Conservation (phyloP, 2,113 vertebrate genomes). For the Laticauda colubrina region DNA sequence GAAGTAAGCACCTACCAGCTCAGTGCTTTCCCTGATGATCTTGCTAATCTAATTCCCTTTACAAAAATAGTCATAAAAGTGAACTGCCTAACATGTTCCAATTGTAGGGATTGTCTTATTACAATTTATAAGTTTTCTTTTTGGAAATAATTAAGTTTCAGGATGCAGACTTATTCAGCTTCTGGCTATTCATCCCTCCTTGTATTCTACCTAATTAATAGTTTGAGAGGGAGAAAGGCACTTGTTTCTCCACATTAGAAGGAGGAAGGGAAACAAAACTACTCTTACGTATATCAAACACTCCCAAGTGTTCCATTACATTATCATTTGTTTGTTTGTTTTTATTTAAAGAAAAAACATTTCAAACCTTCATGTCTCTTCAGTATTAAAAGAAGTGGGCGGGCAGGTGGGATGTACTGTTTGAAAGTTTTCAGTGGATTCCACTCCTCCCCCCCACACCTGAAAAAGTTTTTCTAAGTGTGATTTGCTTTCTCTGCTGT, state of each 20-base stretch:
- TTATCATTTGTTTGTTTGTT: conserved; percentile 23
- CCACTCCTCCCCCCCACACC: conserved; percentile 66
- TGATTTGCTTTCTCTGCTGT: conserved; percentile 74
- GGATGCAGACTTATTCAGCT: conserved; percentile 61
- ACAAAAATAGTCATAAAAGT: conserved; percentile 36
- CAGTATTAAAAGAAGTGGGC: conserved; percentile 31
- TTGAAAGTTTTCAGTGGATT: conserved; percentile 71
- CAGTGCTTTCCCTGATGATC: conserved; percentile 31
- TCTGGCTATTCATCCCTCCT: conserved; percentile 62
- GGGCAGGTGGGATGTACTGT: background rate
- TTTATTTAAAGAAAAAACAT: conserved; percentile 5
- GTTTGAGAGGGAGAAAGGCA: conserved; percentile 58
- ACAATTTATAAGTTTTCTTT: conserved; percentile 66
- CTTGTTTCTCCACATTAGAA: conserved; percentile 49
- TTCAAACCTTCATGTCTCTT: conserved; percentile 48
- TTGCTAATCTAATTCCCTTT: conserved; percentile 41
- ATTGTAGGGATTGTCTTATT: conserved; percentile 23
- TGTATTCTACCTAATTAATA: conserved; percentile 58
- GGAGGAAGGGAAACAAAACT: conserved; percentile 26
- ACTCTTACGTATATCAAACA: conserved; percentile 5
- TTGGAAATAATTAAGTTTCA: conserved; percentile 56
- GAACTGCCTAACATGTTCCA: background rate
- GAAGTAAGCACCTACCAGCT: conserved; percentile 46
- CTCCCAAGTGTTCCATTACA: conserved; percentile 60
- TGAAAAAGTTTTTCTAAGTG: conserved; percentile 64